phyloP scores from a whole-genome alignment of 2,888 invertebrate genomes.

The Agrochola circellaris region DNA sequence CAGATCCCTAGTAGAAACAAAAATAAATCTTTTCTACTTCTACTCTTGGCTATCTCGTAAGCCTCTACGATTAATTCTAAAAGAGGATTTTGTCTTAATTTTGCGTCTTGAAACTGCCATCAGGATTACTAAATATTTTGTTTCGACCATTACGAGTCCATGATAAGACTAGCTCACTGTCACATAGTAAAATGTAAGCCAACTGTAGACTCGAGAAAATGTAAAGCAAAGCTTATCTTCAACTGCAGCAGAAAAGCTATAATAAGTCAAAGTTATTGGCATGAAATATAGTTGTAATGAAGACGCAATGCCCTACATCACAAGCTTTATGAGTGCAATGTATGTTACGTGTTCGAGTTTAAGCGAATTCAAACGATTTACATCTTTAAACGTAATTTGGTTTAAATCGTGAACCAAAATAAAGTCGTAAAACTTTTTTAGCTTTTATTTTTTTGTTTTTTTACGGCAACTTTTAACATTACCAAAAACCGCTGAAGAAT shows the following conservation, averaged over 20 bases:
- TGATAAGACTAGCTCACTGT: not conserved
- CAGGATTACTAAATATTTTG: not conserved
- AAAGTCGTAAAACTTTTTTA: not conserved
- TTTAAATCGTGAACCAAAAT: constrained; percentile 17
- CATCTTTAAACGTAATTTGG: constrained; percentile 22
- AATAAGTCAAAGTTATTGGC: constrained; percentile 46
- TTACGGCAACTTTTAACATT: not conserved
- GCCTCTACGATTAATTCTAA: not conserved
- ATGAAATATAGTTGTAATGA: constrained; percentile 47
- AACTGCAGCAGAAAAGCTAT: constrained; percentile 44
- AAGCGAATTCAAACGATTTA: constrained; percentile 29
- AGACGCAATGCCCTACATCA: constrained; percentile 39
- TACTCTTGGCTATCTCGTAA: not conserved
- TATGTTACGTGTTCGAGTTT: constrained; percentile 3
- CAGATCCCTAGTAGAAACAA: too few relatives aligned
- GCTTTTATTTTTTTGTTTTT: not conserved
- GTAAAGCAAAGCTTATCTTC: constrained; percentile 46
- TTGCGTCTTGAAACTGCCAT: not conserved
- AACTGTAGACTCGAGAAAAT: constrained; percentile 12
- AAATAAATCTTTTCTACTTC: not conserved
- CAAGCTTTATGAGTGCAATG: constrained; percentile 41
- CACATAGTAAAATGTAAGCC: not conserved
- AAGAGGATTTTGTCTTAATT: not conserved
- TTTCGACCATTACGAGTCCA: too few relatives aligned
- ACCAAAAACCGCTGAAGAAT: not conserved